Evolutionary conservation across 2,113 vertebrate species (phyloP).

Genomic region (Pyxicephalus adspersus): DNA sequence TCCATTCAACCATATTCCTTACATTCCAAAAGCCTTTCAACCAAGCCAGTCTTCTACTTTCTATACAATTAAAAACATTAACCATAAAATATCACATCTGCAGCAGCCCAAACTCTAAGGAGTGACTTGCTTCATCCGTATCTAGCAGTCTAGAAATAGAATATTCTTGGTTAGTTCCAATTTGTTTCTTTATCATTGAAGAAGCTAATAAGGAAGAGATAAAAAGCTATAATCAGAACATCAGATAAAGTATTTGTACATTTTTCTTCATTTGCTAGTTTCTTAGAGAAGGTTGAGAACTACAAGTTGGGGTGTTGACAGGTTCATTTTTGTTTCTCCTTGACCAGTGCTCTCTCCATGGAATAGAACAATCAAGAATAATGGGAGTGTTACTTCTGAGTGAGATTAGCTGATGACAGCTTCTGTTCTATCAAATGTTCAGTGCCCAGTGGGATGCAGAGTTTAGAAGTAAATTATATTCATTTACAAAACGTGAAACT

Average conservation of each 20-base stretch:
- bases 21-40: too few relatives aligned
- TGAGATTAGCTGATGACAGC: constrained; percentile 46
- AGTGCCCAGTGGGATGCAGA: constrained; percentile 8
- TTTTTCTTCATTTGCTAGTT: constrained; percentile 24
- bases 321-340: constrained; percentile 48
- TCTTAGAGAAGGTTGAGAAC: constrained; percentile 30
- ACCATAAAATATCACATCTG: too few relatives aligned
- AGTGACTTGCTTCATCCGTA: too few relatives aligned
- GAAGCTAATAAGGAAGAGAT: background rate
- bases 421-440: constrained; percentile 17
- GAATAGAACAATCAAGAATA: constrained; percentile 37
- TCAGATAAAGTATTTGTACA: constrained; percentile 13
- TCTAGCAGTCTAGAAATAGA: too few relatives aligned
- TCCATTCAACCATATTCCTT: too few relatives aligned
- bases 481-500: constrained; percentile 27
- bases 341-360: constrained; percentile 41
- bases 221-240: background rate
- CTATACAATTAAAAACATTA: too few relatives aligned
- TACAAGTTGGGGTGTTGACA: constrained; percentile 37
- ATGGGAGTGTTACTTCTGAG: constrained; percentile 23
- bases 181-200: background rate
- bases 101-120: too few relatives aligned
- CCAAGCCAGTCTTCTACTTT: too few relatives aligned
- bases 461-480: constrained; percentile 33
- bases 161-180: too few relatives aligned